phyloP scores from a whole-genome alignment of 2,888 invertebrate species.

The Lymantria dispar region DNA sequence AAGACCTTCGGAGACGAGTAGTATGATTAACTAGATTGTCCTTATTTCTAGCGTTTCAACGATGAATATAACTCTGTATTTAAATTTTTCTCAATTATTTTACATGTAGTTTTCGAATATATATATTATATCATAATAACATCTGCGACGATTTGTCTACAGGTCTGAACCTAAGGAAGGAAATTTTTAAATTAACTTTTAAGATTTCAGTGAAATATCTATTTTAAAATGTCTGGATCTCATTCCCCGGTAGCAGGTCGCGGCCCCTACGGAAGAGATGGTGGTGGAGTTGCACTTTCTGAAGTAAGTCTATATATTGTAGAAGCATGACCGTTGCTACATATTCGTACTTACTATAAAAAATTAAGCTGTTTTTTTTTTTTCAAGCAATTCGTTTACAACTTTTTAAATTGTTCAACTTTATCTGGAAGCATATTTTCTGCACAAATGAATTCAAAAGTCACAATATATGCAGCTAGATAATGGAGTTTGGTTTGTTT shows the following conservation, averaged over 20 bases:
- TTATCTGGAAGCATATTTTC: too few relatives aligned
- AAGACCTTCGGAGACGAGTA: too few relatives aligned
- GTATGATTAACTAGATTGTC: too few relatives aligned
- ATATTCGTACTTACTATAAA: not conserved
- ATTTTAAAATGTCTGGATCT: conserved; percentile 8
- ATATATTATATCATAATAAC: not conserved
- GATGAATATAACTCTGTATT: too few relatives aligned
- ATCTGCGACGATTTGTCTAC: conserved; percentile 23
- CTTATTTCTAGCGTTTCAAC: too few relatives aligned
- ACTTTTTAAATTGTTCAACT: too few relatives aligned
- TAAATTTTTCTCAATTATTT: too few relatives aligned
- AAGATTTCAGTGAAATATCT: not conserved
- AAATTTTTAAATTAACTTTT: not conserved
- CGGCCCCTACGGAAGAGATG: conserved; percentile 34
- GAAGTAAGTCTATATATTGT: conserved; percentile 11
- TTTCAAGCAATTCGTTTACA: too few relatives aligned
- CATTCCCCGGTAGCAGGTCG: conserved; percentile 42
- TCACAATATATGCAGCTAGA: too few relatives aligned
- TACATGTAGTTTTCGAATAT: too few relatives aligned
- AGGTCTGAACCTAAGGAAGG: conserved; percentile 42
- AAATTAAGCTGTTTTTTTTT: not conserved
- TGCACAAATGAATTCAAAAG: too few relatives aligned
- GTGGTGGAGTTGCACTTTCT: not conserved
- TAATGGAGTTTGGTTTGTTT: too few relatives aligned
- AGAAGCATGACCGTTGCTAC: not conserved